Evolutionary conservation across 2,797 vertebrate genomes (phyloP).

Genomic region (Cheirogaleus major): DNA sequence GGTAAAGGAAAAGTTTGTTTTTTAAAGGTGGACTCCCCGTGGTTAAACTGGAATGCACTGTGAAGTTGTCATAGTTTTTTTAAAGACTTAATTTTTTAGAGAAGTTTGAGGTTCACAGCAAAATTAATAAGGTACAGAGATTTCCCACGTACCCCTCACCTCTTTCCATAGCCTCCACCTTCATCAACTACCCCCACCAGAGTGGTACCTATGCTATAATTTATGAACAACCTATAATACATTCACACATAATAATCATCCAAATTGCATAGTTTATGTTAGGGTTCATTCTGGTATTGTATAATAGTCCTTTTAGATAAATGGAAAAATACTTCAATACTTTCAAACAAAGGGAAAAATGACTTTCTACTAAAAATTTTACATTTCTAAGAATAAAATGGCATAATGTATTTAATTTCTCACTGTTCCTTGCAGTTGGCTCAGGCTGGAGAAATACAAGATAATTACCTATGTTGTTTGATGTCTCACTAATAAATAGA

Average conservation of each 20-base stretch:
- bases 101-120: background rate
- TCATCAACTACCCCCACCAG: background rate
- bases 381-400: background rate
- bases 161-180: background rate
- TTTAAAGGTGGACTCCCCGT: background rate
- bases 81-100: background rate
- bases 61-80: slow-evolving; percentile 5
- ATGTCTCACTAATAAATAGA: background rate
- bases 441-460: background rate
- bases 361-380: background rate
- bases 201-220: background rate
- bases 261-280: background rate
- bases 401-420: background rate
- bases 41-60: background rate
- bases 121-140: background rate
- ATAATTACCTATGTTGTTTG: background rate
- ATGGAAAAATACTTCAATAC: background rate
- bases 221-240: background rate
- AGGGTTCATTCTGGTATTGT: background rate
- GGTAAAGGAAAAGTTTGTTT: background rate
- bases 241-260: too few relatives aligned
- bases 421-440: background rate
- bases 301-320: background rate
- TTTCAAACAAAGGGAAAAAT: slow-evolving; percentile 22
- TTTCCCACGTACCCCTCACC: background rate